Base-by-base conservation (phyloP, 2,888 invertebrate species). In the Pristionchus maxplancki region DNA sequence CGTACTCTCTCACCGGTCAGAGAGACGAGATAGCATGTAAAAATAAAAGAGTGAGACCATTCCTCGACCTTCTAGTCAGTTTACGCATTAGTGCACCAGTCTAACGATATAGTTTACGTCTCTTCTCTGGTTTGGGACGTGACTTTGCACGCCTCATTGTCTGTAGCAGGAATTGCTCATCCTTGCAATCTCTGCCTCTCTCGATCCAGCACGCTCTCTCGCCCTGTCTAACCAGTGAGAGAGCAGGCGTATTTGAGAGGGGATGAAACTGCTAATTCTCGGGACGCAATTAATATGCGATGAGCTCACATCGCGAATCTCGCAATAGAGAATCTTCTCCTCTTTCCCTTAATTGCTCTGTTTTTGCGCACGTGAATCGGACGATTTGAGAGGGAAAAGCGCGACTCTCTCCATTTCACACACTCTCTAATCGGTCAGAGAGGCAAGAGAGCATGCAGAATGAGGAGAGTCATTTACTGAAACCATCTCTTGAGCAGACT, bases 241-340 rank as follows among this genome's bases (percentile, higher is more conserved):
- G 2, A 6, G 1, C 58, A 8, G 24, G 44, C 44, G 11, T 9
- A 44, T 9, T 58, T 5, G 58, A 24, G n/a, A 58, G 24, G n/a
- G n/a, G n/a, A n/a, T n/a, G n/a, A n/a, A n/a, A 24, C n/a, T 24
- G 9, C n/a, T n/a, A n/a, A n/a, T 58, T 58, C 58, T 24, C 58
- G 24, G 58, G n/a, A 24, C 40, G 34, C 71, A 74, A 74, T 74
- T 74, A 74, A 74, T 74, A 74, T 40, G 71, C 40, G 20, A 74
- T 74, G 71, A 74, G 71, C 40, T 31, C 37, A 31, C 71, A n/a
- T n/a, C 20, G 71, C 37, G 64, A 31, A 64, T 74, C 24, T 40
- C 67, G 13, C 31, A 8, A 24, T 58, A 28, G 24, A 74, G 40
- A 74, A 37, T 74, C 40, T 24, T 37, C 40, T 31, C 71, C 40